Evolutionary conservation across 2,113 vertebrate species (phyloP).

Genomic region (Vanacampus margaritifer): DNA sequence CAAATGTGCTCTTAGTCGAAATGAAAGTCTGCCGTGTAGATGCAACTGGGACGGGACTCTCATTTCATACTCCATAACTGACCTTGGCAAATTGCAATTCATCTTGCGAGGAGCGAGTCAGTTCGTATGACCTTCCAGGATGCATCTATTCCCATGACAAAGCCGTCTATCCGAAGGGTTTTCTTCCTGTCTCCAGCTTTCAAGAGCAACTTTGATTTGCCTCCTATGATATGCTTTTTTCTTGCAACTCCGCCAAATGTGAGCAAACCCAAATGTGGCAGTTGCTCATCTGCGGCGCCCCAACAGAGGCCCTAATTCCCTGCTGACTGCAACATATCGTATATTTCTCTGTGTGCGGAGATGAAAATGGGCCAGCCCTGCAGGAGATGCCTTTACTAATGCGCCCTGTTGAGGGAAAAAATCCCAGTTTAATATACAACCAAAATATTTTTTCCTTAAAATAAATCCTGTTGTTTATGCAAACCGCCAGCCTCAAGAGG

Average conservation of each 20-base stretch:
- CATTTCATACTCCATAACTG: conserved; percentile 28
- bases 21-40: conserved; percentile 9
- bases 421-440: conserved; percentile 17
- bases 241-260: conserved; percentile 39
- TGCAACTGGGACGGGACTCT: conserved; percentile 4
- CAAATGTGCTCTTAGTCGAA: conserved; percentile 19
- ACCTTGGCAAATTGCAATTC: conserved; percentile 55
- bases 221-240: conserved; percentile 43
- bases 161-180: conserved; percentile 44
- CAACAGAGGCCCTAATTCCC: conserved; percentile 35
- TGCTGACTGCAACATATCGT: conserved; percentile 38
- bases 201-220: conserved; percentile 51
- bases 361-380: conserved; percentile 49
- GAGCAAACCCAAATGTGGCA: conserved; percentile 33
- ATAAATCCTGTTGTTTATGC: conserved; percentile 12
- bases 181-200: conserved; percentile 40
- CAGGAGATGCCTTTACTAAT: conserved; percentile 22
- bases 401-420: conserved; percentile 20
- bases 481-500: neutral
- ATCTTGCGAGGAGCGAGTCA: conserved; percentile 43
- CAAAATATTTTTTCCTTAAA: conserved; percentile 17
- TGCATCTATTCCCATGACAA: conserved; percentile 56
- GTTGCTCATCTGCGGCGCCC: conserved; percentile 42
- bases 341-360: conserved; percentile 38
- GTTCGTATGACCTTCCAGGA: conserved; percentile 56